A percentile compares a stretch with the other conserved stretches of the same genome.
Conservation (phyloP, 2,797 vertebrate genomes). For the Hemibagrus guttatus region DNA sequence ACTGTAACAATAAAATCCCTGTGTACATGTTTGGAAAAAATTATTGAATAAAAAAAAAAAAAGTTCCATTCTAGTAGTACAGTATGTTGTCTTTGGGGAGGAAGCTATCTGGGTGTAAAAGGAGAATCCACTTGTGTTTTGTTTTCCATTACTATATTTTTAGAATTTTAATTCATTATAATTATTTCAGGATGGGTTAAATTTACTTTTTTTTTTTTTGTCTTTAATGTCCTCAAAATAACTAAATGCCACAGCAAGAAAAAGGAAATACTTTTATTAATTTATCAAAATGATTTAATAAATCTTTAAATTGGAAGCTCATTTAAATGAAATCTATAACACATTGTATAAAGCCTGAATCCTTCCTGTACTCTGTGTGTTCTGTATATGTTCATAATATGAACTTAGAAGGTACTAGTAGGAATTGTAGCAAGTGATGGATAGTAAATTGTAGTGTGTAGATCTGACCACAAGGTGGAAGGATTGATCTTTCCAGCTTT, state of each 20-base stretch:
- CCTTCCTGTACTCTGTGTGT: neutral
- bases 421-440: neutral
- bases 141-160: neutral
- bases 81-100: constrained; percentile 47
- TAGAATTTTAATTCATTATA: neutral
- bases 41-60: constrained; percentile 72
- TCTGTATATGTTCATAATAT: neutral
- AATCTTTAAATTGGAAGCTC: neutral
- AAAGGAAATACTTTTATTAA: neutral
- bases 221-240: neutral
- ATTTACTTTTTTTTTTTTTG: neutral
- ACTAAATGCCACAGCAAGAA: neutral
- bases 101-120: neutral
- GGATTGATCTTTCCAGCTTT: neutral
- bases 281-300: neutral
- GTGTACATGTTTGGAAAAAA: constrained; percentile 79
- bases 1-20: constrained; percentile 78
- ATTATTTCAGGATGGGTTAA: neutral
- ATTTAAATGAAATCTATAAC: neutral
- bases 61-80: constrained; percentile 68
- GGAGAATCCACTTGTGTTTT: neutral
- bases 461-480: constrained; percentile 20
- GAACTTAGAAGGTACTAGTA: neutral
- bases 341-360: neutral
- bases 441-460: neutral